Evolutionary conservation across 2,888 invertebrate species (phyloP).

Genomic region (Archips xylosteana): DNA sequence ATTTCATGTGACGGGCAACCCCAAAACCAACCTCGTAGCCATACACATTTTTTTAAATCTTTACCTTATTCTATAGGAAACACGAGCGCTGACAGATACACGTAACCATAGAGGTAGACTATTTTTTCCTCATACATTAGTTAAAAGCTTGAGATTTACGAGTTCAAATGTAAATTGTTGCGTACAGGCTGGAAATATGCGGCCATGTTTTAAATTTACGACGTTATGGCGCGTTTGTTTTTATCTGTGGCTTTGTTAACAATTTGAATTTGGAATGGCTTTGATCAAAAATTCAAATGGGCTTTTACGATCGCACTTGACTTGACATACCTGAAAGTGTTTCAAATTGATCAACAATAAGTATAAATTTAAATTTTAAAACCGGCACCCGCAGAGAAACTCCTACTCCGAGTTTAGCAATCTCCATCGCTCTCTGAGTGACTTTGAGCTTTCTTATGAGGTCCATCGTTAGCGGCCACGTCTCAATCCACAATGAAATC

Average conservation of each 20-base stretch:
- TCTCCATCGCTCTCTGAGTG: too few relatives aligned
- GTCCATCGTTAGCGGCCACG: too few relatives aligned
- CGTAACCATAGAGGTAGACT: constrained; percentile 3
- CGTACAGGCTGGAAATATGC: constrained; percentile 17
- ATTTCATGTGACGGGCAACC: neutral
- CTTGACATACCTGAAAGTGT: neutral
- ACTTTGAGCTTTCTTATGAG: too few relatives aligned
- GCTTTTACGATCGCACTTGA: constrained; percentile 1
- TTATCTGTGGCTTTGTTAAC: constrained; percentile 34
- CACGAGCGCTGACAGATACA: neutral
- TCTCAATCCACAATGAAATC: too few relatives aligned
- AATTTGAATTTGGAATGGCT: constrained; percentile 35
- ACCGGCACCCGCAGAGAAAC: too few relatives aligned
- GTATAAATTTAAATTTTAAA: too few relatives aligned
- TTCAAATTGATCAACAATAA: neutral
- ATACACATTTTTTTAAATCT: neutral
- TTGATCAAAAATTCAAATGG: constrained; percentile 28
- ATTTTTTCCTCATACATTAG: constrained; percentile 28
- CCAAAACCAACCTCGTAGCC: neutral
- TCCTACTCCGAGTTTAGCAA: too few relatives aligned
- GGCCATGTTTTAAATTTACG: constrained; percentile 40
- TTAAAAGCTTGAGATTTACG: constrained; percentile 37
- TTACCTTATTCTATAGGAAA: neutral
- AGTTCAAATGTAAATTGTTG: constrained; percentile 28
- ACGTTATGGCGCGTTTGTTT: constrained; percentile 24